phyloP scores from a whole-genome alignment of 1,140 invertebrate genomes.

The Linepithema humile region DNA sequence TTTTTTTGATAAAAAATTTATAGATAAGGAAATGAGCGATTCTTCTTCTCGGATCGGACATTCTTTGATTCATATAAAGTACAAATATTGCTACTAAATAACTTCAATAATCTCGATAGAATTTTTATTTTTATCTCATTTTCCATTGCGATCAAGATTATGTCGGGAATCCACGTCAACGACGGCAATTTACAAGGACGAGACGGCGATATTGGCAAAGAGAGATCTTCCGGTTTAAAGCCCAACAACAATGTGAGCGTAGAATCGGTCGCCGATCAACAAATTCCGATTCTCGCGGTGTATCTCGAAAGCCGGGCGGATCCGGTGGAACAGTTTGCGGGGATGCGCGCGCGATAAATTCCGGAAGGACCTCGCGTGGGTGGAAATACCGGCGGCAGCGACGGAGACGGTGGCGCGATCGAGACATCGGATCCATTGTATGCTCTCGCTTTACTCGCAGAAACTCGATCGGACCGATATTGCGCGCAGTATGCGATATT shows the following conservation, averaged over 20 bases:
- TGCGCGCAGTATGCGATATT: slow-evolving; percentile 53
- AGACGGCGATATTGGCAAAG: neutral
- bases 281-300: slow-evolving; percentile 40
- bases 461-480: slow-evolving; percentile 64
- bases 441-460: slow-evolving; percentile 48
- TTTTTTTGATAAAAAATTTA: neutral
- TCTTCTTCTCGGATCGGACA: neutral
- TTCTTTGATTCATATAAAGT: neutral
- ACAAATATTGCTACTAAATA: neutral
- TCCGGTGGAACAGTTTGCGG: slow-evolving; percentile 49
- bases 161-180: neutral
- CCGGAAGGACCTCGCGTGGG: slow-evolving; percentile 30
- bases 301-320: neutral
- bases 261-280: slow-evolving; percentile 51
- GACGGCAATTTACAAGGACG: neutral
- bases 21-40: neutral
- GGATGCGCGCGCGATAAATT: slow-evolving; percentile 39
- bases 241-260: slow-evolving; percentile 16
- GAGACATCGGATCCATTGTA: slow-evolving; percentile 51
- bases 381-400: slow-evolving; percentile 44
- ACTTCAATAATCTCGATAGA: neutral
- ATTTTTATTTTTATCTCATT: neutral
- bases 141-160: neutral
- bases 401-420: slow-evolving; percentile 22
- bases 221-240: slow-evolving; percentile 11